Conservation (phyloP, 2,797 vertebrate species). For the Bufotes viridis region DNA sequence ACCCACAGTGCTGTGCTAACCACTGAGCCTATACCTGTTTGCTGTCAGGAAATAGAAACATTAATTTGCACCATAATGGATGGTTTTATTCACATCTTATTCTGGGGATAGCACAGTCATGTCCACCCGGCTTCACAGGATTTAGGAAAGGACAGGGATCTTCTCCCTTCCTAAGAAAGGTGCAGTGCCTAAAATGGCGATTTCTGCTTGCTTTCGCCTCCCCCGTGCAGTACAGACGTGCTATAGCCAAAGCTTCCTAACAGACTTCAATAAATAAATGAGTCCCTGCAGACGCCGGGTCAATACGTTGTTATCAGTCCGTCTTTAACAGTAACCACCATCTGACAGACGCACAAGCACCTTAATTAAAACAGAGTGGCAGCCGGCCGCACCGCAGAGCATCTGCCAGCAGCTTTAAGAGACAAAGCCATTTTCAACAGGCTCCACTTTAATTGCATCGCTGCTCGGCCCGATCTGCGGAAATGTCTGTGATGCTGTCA, state of each 20-base stretch:
- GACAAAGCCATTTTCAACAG: constrained; percentile 20
- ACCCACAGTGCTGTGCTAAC: neutral
- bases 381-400: neutral
- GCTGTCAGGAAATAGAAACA: neutral
- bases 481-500: constrained; percentile 16
- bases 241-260: constrained; percentile 19
- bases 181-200: neutral
- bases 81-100: too few relatives aligned
- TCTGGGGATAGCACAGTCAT: too few relatives aligned
- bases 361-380: constrained; percentile 59
- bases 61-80: too few relatives aligned
- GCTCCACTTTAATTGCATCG: constrained; percentile 13
- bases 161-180: too few relatives aligned
- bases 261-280: constrained; percentile 60
- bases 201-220: neutral
- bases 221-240: neutral
- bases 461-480: neutral
- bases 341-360: constrained; percentile 43
- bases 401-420: constrained; percentile 12
- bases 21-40: neutral
- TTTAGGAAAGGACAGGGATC: too few relatives aligned
- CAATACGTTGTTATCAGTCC: constrained; percentile 59
- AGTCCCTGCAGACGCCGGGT: constrained; percentile 52
- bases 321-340: constrained; percentile 24
- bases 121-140: too few relatives aligned